Conservation (phyloP, 2,797 vertebrate genomes). For the Florisuga fusca region DNA sequence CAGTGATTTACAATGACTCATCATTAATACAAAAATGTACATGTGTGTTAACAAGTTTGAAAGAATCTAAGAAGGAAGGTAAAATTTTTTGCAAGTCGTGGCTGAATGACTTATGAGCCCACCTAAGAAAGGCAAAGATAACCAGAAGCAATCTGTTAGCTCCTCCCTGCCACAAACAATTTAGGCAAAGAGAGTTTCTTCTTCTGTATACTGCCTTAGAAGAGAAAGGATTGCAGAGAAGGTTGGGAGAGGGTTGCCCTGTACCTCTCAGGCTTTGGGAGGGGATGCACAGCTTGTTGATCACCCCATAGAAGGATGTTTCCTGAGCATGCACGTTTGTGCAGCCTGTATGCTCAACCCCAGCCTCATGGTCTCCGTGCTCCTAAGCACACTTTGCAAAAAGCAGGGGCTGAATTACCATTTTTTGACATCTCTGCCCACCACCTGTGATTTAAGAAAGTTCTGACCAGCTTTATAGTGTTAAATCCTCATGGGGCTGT, state of each 20-base stretch:
- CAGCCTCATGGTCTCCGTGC: not conserved
- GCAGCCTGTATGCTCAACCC: not conserved
- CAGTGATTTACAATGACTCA: constrained; percentile 83
- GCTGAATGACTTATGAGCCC: constrained; percentile 53
- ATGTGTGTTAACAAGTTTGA: constrained; percentile 92
- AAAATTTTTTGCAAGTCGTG: constrained; percentile 47
- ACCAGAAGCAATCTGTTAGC: constrained; percentile 23
- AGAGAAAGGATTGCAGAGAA: not conserved
- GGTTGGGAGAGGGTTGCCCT: not conserved
- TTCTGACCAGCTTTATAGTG: not conserved
- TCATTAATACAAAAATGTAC: constrained; percentile 91
- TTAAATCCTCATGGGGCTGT: not conserved
- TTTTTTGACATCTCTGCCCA: constrained; percentile 6
- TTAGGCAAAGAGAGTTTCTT: not conserved
- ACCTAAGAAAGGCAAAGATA: constrained; percentile 42
- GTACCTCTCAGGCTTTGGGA: not conserved
- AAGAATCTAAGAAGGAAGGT: constrained; percentile 75
- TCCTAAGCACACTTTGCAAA: not conserved
- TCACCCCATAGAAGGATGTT: not conserved
- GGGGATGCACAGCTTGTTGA: not conserved
- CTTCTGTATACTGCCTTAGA: not conserved
- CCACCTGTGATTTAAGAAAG: not conserved
- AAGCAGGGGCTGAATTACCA: not conserved
- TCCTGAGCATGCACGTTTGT: fast-evolving
- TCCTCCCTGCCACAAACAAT: constrained; percentile 52